Evolutionary conservation across 2,113 vertebrate genomes (phyloP), one percentile per base, ranked within the genome.

Genomic region (Colius striatus): DNA sequence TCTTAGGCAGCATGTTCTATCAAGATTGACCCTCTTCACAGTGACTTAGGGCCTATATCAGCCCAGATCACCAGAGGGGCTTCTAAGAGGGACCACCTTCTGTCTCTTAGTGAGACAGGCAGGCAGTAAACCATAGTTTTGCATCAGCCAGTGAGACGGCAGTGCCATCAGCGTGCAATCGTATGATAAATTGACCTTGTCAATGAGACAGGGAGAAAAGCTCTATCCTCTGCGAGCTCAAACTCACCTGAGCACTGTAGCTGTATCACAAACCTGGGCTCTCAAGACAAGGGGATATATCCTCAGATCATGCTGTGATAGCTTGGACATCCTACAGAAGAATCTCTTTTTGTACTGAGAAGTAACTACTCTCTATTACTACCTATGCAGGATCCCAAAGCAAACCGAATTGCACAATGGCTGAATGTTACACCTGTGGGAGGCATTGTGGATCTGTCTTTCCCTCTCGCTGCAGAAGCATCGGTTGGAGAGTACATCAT

Each of bases 351-450:
- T 58, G 36, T 10, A 19, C 58, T 48, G 34, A 22, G 26, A 87
- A 75, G 47, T 87, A 82, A 84, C 43, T 51, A 0, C 13, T 61
- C 30, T 82, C 55, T 68, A 2, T 43, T 90, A 16, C 38, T 79
- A 23, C 32, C 77, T 73, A 13, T 60, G 38, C 84, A 97, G 96
- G 93, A 97, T 61, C 94, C 97, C 60, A 93, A 41, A 65, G 89
- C 93, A n/a, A 97, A 97, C 48, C 63, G 74, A 48, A 96, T 96
- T 76, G 94, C 90, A 6, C 95, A 95, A 63, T 97, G 97, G 96
- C 74, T 93, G 78, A 94, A 95, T 26, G 84, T 91, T 18, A 73
- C 41, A 8, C 91, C 92, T 11, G 38, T 60, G 79, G 91, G 96
- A 76, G 95, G 95, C 84, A 96, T 97, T 10, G 89, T 87, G 78